A percentile compares a stretch with the other conserved stretches of the same genome.
These are phyloP conservation scores for Cavia aperea DNA, from an alignment of 2,113 vertebrate species.

Conservation along the genomic window DNA sequence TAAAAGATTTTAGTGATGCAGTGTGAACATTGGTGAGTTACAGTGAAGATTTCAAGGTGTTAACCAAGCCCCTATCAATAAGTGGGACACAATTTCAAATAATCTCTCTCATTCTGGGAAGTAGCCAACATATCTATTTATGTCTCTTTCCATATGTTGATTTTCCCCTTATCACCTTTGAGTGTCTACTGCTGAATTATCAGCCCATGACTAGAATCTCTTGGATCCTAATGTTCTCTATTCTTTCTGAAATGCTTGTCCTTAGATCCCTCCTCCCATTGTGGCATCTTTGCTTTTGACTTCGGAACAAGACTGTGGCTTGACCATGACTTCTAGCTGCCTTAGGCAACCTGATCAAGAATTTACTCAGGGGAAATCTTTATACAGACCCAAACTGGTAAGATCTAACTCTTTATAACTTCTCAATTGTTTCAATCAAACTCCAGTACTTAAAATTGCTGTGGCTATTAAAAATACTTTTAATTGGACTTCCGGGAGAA, in stretches of 20 bases:
- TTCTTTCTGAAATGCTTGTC: neutral
- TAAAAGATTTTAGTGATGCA: neutral
- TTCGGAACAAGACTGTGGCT: neutral
- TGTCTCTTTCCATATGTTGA: neutral
- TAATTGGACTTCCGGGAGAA: too few species aligned
- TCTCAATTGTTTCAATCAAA: neutral
- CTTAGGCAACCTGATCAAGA: accelerated
- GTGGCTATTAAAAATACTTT: neutral
- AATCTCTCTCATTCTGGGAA: neutral
- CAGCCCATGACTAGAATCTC: neutral
- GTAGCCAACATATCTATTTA: neutral
- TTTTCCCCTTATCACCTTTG: neutral
- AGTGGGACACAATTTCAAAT: neutral
- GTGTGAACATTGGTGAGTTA: neutral
- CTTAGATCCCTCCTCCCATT: neutral
- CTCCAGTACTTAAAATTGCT: neutral
- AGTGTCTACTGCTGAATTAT: neutral
- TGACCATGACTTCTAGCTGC: too few species aligned
- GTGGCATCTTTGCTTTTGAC: neutral
- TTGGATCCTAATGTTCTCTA: neutral
- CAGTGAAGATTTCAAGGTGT: neutral
- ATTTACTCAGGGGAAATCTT: neutral
- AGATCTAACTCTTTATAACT: too few species aligned
- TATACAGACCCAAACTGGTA: neutral
- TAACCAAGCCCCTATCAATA: neutral